These are phyloP conservation scores for Cichlasoma orientale DNA, from an alignment of 2,797 vertebrate species.

Conservation along the genomic window DNA sequence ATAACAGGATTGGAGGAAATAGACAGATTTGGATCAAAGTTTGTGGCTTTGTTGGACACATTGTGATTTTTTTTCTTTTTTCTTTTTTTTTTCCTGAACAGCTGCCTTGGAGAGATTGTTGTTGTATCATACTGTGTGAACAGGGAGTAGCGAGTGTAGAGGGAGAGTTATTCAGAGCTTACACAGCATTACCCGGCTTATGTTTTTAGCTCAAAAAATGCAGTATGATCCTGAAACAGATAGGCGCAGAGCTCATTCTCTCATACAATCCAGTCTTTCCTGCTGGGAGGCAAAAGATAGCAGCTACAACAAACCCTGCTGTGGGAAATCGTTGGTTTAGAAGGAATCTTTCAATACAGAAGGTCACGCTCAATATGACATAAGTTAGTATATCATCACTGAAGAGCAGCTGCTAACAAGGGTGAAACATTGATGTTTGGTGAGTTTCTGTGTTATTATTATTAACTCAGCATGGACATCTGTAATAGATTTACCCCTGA, in stretches of 20 bases:
- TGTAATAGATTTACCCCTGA: accelerated
- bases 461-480: background rate
- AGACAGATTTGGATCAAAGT: background rate
- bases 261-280: background rate
- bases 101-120: background rate
- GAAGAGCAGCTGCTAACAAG: background rate
- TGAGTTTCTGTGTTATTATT: background rate
- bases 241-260: background rate
- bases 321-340: background rate
- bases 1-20: background rate
- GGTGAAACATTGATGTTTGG: background rate
- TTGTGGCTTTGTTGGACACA: background rate
- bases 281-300: background rate
- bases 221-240: slow-evolving; percentile 7
- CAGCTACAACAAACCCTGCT: background rate
- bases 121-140: background rate
- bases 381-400: too few species aligned
- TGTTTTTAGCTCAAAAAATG: slow-evolving; percentile 15
- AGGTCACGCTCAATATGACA: background rate
- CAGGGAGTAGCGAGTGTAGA: background rate
- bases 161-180: slow-evolving; percentile 17
- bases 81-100: background rate
- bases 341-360: background rate
- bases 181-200: slow-evolving; percentile 25
- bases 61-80: background rate